Conservation (phyloP, 1,140 invertebrate genomes). For the Cotesia chilonis region DNA sequence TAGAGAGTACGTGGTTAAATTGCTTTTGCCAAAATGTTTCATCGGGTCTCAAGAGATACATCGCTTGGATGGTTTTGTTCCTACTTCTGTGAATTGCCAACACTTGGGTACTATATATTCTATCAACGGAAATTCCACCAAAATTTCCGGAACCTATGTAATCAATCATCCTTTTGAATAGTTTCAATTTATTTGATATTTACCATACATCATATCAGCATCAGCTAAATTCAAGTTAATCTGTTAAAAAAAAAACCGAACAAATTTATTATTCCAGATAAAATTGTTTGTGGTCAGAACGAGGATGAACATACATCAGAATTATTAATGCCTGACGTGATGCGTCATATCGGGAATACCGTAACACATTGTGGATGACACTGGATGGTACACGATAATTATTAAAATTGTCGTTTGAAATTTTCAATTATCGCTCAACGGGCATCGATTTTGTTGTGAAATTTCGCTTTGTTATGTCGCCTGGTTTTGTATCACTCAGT, state of each 20-base stretch:
- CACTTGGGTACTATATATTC: neutral
- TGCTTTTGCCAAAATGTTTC: neutral
- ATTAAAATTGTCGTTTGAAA: constrained; percentile 33
- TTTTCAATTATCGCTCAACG: constrained; percentile 35
- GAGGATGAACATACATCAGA: too few species aligned
- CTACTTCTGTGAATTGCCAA: neutral
- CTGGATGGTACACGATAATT: constrained; percentile 17
- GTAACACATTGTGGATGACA: constrained; percentile 10
- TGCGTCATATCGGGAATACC: too few species aligned
- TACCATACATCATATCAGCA: too few species aligned
- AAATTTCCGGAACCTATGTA: neutral
- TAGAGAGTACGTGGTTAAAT: too few species aligned
- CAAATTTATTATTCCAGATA: too few species aligned
- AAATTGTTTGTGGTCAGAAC: too few species aligned
- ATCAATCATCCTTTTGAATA: neutral
- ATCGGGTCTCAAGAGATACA: neutral
- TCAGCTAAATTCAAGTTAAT: too few species aligned
- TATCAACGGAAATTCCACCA: neutral
- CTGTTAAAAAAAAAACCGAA: too few species aligned
- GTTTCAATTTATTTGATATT: too few species aligned
- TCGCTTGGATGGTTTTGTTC: neutral
- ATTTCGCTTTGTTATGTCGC: constrained; percentile 16
- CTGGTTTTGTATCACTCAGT: neutral
- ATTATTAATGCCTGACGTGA: too few species aligned
- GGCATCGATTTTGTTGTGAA: constrained; percentile 5